Conservation (phyloP, 2,797 vertebrate species). For the Anomalospiza imberbis region DNA sequence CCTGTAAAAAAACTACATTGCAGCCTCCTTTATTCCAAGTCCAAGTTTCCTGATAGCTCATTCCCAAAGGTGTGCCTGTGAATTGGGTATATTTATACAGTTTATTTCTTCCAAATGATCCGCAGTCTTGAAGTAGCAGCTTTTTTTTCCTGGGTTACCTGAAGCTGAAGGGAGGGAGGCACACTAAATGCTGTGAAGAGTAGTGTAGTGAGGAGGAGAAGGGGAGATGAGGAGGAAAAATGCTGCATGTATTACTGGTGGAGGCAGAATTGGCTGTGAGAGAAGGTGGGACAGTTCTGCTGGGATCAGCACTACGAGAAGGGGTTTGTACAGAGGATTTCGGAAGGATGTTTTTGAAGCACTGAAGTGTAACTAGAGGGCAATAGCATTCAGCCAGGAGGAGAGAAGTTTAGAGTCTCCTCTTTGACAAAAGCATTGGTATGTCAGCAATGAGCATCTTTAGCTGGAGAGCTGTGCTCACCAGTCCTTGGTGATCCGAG, state of each 20-base stretch:
- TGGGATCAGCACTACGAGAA: neutral
- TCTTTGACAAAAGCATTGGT: neutral
- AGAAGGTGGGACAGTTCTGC: neutral
- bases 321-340: neutral
- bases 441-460: neutral
- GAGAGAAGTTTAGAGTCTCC: neutral
- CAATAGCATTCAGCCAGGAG: neutral
- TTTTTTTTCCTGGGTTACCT: neutral
- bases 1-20: slow-evolving; percentile 44
- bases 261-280: neutral
- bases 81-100: slow-evolving; percentile 46
- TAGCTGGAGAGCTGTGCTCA: neutral
- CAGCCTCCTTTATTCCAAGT: slow-evolving; percentile 48
- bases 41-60: slow-evolving; percentile 14
- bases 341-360: neutral
- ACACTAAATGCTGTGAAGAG: neutral
- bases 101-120: slow-evolving; percentile 56
- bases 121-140: neutral
- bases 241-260: neutral
- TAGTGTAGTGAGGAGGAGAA: neutral
- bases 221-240: neutral
- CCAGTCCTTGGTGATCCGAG: neutral
- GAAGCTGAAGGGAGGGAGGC: neutral
- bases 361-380: neutral
- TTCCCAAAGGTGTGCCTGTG: slow-evolving; percentile 35